Conservation (phyloP, 2,797 vertebrate genomes). For the Furcifer pardalis region DNA sequence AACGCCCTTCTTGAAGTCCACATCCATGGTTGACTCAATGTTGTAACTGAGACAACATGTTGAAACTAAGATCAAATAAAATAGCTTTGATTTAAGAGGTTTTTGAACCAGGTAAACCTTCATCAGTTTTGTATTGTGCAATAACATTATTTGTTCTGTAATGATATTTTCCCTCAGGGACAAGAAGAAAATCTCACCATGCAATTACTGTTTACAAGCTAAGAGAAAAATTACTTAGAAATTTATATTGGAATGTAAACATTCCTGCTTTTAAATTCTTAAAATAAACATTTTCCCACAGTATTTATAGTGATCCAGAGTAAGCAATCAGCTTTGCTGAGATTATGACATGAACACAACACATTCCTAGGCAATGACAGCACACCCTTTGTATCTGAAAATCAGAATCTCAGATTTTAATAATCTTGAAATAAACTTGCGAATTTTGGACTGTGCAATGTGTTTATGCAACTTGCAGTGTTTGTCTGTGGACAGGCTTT, state of each 20-base stretch:
- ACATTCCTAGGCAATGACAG: not conserved
- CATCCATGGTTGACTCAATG: not conserved
- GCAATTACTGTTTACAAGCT: not conserved
- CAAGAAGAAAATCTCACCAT: not conserved
- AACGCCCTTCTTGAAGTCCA: not conserved
- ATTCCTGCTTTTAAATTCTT: conserved; percentile 32
- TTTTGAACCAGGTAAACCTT: not conserved
- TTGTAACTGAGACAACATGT: not conserved
- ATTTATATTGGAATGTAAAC: conserved; percentile 45
- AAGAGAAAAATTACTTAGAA: conserved; percentile 44
- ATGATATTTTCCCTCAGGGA: not conserved
- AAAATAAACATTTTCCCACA: conserved; percentile 13
- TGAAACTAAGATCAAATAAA: not conserved
- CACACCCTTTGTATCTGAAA: not conserved
- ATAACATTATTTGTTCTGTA: not conserved
- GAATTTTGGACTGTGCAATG: not conserved
- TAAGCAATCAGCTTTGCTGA: conserved; percentile 27
- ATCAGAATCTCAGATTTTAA: not conserved
- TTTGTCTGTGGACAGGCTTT: not conserved
- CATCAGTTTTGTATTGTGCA: not conserved
- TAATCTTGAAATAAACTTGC: conserved; percentile 15
- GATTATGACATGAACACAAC: not conserved
- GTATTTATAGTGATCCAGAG: conserved; percentile 48
- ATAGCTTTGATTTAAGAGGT: not conserved
- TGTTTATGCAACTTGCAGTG: not conserved